Evolutionary conservation across 2,888 invertebrate species (phyloP), one percentile per base, ranked within the genome.

Genomic region (Ornithoptera priamus): DNA sequence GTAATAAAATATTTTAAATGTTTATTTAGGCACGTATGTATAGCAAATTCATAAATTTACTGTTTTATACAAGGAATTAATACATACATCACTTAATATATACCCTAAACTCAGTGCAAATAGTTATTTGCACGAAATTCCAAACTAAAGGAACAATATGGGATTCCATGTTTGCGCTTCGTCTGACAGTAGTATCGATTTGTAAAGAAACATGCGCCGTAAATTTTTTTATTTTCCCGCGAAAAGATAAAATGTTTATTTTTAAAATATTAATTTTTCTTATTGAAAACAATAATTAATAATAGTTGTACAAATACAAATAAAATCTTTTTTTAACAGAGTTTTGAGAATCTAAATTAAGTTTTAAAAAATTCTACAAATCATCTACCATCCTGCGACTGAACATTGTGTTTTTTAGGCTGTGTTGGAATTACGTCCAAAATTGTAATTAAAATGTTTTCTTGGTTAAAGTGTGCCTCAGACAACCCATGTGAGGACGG

Each of bases 401-500:
- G 6, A n/a, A 53, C n/a, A n/a, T n/a, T n/a, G 15, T 50, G 15
- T 1, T 42, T 39, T 39, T 50, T 50, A 15, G 2, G 18, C 17
- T 5, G 3, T 50, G 17, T 50, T 18, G 15, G n/a, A n/a, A n/a
- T n/a, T 53, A n/a, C n/a, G n/a, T 53, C n/a, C n/a, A n/a, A 53
- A 53, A 53, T 53, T n/a, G 53, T n/a, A 18, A n/a, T 53, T n/a
- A 5, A 53, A 53, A 53, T 53, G 53, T 53, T 53, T 53, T 10
- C 53, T 18, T 69, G 8, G 20, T 65, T 59, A 7, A 71, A 79
- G 79, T 75, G 73, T 89, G 89, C 93, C 68, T 85, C 92, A 71
- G 93, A 85, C 70, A 79, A 76, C 36, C 91, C 78, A 86, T 95
- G 86, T 90, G 93, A 85, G 77, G 95, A 95, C 76, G 95, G 95